Evolutionary conservation across 2,113 vertebrate genomes (phyloP).

Genomic region (Hypanus sabinus): DNA sequence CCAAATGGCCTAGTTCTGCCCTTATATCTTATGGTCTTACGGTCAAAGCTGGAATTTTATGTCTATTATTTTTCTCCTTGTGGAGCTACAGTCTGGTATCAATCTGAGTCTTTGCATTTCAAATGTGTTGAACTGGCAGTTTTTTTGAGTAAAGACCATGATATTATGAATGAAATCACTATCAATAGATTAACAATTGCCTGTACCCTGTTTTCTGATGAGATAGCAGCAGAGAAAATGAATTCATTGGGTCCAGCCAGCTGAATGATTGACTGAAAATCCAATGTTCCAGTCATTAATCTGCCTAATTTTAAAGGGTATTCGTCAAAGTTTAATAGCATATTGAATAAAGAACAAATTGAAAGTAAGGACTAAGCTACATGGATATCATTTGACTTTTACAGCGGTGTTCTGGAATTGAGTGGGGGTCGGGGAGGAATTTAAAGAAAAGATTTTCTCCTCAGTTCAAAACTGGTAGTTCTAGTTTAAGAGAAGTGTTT

Average conservation of each 20-base stretch:
- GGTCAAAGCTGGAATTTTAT: too few relatives aligned
- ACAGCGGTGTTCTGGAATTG: background rate
- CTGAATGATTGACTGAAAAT: constrained; percentile 12
- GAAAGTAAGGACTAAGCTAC: background rate
- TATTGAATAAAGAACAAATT: constrained; percentile 31
- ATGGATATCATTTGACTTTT: background rate
- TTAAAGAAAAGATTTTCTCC: background rate
- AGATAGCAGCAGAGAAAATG: background rate
- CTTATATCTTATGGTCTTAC: background rate
- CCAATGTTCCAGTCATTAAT: constrained; percentile 21
- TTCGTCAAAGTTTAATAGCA: constrained; percentile 20
- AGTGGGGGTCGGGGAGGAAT: background rate
- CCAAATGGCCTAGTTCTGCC: too few relatives aligned
- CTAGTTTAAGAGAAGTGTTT: background rate
- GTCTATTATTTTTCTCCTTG: too few relatives aligned
- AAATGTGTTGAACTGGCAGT: background rate
- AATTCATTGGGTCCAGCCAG: background rate
- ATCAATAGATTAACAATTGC: background rate
- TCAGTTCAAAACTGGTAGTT: background rate
- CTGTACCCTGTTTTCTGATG: background rate
- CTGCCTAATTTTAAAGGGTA: background rate
- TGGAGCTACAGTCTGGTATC: background rate
- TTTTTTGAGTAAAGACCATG: background rate
- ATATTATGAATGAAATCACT: background rate
- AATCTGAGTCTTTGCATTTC: background rate